Base-by-base conservation (phyloP, 1,140 invertebrate species). In the Zelostemma sp. region DNA sequence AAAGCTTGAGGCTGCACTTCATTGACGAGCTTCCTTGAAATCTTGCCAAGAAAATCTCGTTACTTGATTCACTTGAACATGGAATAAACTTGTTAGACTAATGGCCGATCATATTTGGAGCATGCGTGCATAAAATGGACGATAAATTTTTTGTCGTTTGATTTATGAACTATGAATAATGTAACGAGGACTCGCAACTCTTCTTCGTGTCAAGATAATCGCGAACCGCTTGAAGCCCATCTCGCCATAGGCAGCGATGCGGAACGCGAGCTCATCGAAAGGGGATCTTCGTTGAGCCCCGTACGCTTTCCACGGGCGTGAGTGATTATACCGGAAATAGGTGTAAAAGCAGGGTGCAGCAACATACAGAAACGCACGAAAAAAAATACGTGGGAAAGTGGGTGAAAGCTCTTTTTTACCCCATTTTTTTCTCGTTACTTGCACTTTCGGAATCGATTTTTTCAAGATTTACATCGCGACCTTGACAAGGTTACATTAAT, bases 81-180 rank as follows among this genome's bases (percentile, higher is more conserved):
- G 33, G 33, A 25, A 25, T 25, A 25, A 35, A 35, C 6, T 35
- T 35, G 33, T 35, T n/a, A n/a, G 33, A n/a, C 11, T 35, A 35
- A 35, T n/a, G 5, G 11, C n/a, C 3, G 11, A 43, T 15, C 6
- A 17, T 43, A 17, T 43, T 15, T 43, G 17, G 40, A 16, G 40
- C 40, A 43, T 14, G 40, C 40, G 40, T 17, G 40, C 40, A 43
- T 43, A 16, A 17, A 43, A 18, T 17, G 17, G 40, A 15, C 16
- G 17, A 43, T 43, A 17, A 15, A 14, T 43, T 17, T 43, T 43
- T 43, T 18, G 14, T 15, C 14, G 33, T 35, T 43, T 31, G 46
- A 49, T 49, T 49, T 31, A 19, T 28, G 46, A 31, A 11, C 9
- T 49, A 49, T 49, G 46, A 49, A 49, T 49, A 49, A 49, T 49